Evolutionary conservation across 1,140 invertebrate species (phyloP).

Genomic region (Psilanteris sp.): DNA sequence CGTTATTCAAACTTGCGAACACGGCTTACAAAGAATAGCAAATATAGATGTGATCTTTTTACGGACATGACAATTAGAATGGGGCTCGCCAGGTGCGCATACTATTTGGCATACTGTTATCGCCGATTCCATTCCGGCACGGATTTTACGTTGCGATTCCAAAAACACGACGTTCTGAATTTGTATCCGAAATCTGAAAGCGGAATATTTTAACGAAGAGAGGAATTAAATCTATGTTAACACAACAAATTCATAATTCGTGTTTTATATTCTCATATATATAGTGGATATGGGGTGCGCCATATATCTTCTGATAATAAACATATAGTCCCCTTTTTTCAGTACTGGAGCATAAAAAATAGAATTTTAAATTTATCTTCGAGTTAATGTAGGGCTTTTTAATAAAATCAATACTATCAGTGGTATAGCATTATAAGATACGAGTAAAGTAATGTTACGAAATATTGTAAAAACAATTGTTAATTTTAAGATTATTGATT

Average conservation of each 20-base stretch:
- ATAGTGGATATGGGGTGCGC: no score
- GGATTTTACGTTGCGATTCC: slow-evolving; percentile 12
- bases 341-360: no score
- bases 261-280: no score
- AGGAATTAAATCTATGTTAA: slow-evolving; percentile 17
- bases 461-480: no score
- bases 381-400: no score
- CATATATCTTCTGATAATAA: no score
- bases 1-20: slow-evolving; percentile 32
- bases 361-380: no score
- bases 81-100: slow-evolving; percentile 3
- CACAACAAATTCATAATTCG: slow-evolving; percentile 12
- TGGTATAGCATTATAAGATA: no score
- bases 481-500: no score
- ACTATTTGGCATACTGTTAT: slow-evolving; percentile 24
- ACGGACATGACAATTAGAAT: slow-evolving; percentile 33
- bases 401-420: no score
- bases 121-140: not conserved
- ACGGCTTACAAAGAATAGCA: slow-evolving; percentile 34
- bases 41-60: slow-evolving; percentile 39
- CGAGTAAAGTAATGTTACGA: no score
- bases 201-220: slow-evolving; percentile 9
- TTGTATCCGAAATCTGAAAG: not conserved
- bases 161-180: not conserved
- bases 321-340: no score